phyloP scores from a whole-genome alignment of 2,113 vertebrate species.

The Kobus ellipsiprymnus region DNA sequence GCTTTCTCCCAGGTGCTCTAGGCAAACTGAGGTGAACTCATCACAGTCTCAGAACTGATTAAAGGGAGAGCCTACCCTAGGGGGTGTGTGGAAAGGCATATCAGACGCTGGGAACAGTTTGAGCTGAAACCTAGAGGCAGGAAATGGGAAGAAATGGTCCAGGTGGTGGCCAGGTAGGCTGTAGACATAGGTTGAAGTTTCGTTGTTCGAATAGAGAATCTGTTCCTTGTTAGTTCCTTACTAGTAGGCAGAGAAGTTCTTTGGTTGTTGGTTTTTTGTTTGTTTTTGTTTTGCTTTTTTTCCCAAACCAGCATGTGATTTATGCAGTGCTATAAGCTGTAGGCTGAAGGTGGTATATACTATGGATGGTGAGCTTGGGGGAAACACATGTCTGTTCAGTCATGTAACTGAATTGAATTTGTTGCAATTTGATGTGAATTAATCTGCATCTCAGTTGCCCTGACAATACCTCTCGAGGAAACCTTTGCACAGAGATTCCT shows the following conservation, averaged over 20 bases:
- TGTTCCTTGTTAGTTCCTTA: background rate
- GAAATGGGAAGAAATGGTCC: background rate
- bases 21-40: background rate
- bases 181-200: background rate
- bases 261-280: background rate
- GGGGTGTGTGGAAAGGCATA: background rate
- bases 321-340: background rate
- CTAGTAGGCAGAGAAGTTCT: background rate
- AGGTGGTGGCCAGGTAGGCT: background rate
- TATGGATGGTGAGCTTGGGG: background rate
- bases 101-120: background rate
- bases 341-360: background rate
- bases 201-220: background rate
- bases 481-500: background rate
- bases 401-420: background rate
- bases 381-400: background rate
- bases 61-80: background rate
- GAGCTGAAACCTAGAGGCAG: background rate
- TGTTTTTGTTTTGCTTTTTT: background rate
- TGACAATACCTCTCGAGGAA: background rate
- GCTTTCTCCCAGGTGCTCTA: background rate
- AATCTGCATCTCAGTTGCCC: background rate
- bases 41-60: background rate
- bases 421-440: background rate
- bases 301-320: background rate